Evolutionary conservation across 1,140 invertebrate genomes (phyloP).

Genomic region (Diorhabda elongata): DNA sequence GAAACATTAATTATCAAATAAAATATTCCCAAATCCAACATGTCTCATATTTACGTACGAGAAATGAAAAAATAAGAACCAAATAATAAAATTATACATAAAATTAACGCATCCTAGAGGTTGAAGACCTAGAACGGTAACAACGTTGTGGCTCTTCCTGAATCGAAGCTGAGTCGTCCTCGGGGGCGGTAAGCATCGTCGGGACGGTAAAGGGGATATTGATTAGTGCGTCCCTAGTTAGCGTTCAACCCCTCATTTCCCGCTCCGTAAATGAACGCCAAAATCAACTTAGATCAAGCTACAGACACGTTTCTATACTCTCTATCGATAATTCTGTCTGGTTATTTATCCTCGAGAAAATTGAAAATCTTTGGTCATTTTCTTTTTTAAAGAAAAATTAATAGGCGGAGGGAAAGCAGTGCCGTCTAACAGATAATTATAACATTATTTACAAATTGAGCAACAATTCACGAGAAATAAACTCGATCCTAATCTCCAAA

Average conservation of each 20-base stretch:
- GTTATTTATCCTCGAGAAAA: not conserved
- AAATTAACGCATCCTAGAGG: slow-evolving; percentile 24
- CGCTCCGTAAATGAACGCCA: slow-evolving; percentile 19
- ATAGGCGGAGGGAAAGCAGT: too few relatives aligned
- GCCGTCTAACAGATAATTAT: too few relatives aligned
- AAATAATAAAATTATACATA: not conserved
- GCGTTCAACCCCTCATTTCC: slow-evolving; percentile 27
- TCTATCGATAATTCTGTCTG: not conserved
- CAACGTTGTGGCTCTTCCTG: slow-evolving; percentile 38
- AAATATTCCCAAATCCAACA: too few relatives aligned
- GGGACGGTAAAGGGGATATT: slow-evolving; percentile 36
- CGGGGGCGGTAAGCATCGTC: slow-evolving; percentile 9
- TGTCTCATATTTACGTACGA: too few relatives aligned
- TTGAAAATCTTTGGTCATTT: too few relatives aligned
- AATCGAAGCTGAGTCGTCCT: slow-evolving; percentile 31
- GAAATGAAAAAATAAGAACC: too few relatives aligned
- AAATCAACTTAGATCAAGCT: slow-evolving; percentile 12
- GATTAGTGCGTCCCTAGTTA: slow-evolving; percentile 46
- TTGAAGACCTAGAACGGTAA: slow-evolving; percentile 37
- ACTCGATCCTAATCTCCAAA: too few relatives aligned
- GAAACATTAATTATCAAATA: too few relatives aligned
- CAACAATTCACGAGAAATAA: too few relatives aligned
- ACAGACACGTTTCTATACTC: slow-evolving; percentile 7
- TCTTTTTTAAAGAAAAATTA: too few relatives aligned
- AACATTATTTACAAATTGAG: too few relatives aligned